Evolutionary conservation across 2,113 vertebrate genomes (phyloP).

Genomic region (Cavia aperea): DNA sequence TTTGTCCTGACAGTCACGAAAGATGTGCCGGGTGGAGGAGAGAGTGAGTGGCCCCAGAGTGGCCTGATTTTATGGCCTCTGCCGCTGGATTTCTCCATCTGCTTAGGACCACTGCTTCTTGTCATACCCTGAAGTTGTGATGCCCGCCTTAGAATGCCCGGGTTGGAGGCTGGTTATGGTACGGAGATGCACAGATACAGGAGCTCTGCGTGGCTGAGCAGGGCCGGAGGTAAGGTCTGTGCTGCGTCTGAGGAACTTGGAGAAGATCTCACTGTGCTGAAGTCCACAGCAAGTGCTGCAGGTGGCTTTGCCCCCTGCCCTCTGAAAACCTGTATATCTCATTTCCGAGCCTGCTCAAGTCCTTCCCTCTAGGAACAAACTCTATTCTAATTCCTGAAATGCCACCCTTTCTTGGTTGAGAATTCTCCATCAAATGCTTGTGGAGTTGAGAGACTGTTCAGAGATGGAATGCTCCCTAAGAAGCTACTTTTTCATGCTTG

Average conservation of each 20-base stretch:
- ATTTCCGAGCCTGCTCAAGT: background rate
- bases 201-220: background rate
- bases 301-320: background rate
- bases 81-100: background rate
- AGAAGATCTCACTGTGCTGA: background rate
- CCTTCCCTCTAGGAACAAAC: background rate
- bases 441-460: background rate
- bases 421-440: background rate
- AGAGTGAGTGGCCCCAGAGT: background rate
- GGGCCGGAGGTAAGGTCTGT: background rate
- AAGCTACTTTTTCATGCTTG: background rate
- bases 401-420: background rate
- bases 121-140: background rate
- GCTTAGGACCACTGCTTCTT: background rate
- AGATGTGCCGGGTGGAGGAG: background rate
- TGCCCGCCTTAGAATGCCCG: background rate
- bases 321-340: background rate
- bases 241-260: background rate
- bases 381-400: background rate
- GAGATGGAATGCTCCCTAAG: background rate
- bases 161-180: background rate
- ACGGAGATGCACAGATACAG: background rate
- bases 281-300: background rate
- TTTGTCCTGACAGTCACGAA: background rate
- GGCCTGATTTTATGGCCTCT: background rate